phyloP scores from a whole-genome alignment of 2,113 vertebrate genomes.

The Odontesthes bonariensis region DNA sequence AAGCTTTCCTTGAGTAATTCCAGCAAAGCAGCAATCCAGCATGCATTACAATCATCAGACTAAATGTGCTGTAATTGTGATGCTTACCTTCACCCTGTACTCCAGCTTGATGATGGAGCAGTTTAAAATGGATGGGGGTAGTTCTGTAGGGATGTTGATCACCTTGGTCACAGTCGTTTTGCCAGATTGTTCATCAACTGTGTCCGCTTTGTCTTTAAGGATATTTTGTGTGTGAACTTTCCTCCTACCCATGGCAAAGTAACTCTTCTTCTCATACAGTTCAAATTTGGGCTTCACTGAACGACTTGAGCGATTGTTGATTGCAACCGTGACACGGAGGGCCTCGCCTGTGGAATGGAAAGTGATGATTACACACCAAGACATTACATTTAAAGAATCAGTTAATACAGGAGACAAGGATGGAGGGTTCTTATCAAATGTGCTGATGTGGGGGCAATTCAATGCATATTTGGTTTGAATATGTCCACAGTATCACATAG shows the following conservation, averaged over 20 bases:
- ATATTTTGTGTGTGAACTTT: slow-evolving; percentile 12
- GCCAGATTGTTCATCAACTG: slow-evolving; percentile 6
- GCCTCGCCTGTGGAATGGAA: slow-evolving; percentile 48
- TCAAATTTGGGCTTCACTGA: slow-evolving; percentile 63
- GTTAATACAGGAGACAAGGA: not conserved
- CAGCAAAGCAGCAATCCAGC: no score
- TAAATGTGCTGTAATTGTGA: not conserved
- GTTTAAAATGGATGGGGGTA: slow-evolving; percentile 69
- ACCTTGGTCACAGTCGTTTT: slow-evolving; percentile 44
- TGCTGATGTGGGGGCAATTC: not conserved
- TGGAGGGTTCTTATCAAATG: not conserved
- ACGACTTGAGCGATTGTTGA: slow-evolving; percentile 66
- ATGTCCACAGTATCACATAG: not conserved
- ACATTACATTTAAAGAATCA: fast-evolving
- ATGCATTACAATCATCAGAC: no score
- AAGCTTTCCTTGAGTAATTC: no score
- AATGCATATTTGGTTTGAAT: not conserved
- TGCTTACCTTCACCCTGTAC: slow-evolving; percentile 74
- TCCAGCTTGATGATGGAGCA: slow-evolving; percentile 71
- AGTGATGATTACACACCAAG: not conserved
- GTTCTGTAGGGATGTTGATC: slow-evolving; percentile 58
- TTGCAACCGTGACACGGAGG: slow-evolving; percentile 40
- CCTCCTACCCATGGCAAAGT: slow-evolving; percentile 57
- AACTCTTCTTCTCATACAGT: slow-evolving; percentile 70
- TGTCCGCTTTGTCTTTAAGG: slow-evolving; percentile 59